phyloP scores from a whole-genome alignment of 2,113 vertebrate genomes.

The Pelecanoides urinatrix region DNA sequence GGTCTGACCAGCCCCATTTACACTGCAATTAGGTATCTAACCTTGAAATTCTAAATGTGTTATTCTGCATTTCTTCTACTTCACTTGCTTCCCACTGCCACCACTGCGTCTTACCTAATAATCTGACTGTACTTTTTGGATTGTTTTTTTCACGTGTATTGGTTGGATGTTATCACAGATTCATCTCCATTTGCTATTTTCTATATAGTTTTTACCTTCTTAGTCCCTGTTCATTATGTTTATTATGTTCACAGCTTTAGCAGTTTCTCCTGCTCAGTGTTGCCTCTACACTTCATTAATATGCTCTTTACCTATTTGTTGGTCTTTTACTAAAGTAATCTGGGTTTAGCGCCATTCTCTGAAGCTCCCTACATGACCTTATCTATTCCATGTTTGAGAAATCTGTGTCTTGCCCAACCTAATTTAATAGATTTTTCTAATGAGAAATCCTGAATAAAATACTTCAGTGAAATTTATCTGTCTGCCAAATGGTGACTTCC shows the following conservation, averaged over 20 bases:
- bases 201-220: background rate
- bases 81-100: background rate
- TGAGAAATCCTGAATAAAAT: background rate
- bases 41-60: background rate
- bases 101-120: background rate
- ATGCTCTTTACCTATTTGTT: background rate
- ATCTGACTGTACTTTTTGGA: background rate
- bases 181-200: background rate
- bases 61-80: background rate
- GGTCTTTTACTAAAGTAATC: background rate
- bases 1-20: background rate
- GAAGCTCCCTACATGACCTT: background rate
- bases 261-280: background rate
- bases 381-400: accelerated
- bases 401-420: background rate
- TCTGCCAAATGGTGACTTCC: background rate
- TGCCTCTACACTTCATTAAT: background rate
- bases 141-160: background rate
- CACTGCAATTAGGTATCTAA: background rate
- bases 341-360: background rate
- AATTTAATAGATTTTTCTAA: background rate
- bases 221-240: background rate
- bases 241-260: background rate
- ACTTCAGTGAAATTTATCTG: accelerated
- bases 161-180: background rate